Conservation (phyloP, 2,113 vertebrate genomes). For the Mionectes macconnelli region DNA sequence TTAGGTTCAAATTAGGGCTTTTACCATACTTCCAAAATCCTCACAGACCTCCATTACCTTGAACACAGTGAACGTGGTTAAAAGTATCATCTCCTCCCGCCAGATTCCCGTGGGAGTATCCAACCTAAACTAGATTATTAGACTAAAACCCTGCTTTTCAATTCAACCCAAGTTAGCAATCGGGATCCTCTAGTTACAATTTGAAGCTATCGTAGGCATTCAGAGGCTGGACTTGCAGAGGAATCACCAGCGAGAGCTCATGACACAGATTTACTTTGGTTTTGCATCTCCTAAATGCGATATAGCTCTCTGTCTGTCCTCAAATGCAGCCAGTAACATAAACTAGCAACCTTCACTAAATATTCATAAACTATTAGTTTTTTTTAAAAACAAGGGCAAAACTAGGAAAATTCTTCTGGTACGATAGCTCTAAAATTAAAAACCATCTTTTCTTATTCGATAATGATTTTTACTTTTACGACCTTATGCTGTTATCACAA, state of each 20-base stretch:
- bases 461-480: not conserved
- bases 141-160: not conserved
- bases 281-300: not conserved
- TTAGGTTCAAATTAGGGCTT: not conserved
- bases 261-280: not conserved
- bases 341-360: not conserved
- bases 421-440: not conserved
- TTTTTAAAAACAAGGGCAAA: not conserved
- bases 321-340: not conserved
- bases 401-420: not conserved
- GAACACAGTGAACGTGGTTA: not conserved
- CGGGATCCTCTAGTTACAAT: not conserved
- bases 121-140: constrained; percentile 46
- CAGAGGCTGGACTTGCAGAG: not conserved
- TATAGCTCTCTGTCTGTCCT: not conserved
- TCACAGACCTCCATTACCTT: not conserved
- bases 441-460: not conserved
- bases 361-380: not conserved
- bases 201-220: not conserved
- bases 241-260: not conserved
- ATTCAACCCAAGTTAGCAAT: not conserved
- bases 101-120: constrained; percentile 24
- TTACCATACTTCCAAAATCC: not conserved
- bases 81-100: not conserved
- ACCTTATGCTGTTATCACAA: not conserved